These are phyloP conservation scores for Trichogramma pretiosum DNA, from an alignment of 1,140 invertebrate genomes.

Conservation along the genomic window DNA sequence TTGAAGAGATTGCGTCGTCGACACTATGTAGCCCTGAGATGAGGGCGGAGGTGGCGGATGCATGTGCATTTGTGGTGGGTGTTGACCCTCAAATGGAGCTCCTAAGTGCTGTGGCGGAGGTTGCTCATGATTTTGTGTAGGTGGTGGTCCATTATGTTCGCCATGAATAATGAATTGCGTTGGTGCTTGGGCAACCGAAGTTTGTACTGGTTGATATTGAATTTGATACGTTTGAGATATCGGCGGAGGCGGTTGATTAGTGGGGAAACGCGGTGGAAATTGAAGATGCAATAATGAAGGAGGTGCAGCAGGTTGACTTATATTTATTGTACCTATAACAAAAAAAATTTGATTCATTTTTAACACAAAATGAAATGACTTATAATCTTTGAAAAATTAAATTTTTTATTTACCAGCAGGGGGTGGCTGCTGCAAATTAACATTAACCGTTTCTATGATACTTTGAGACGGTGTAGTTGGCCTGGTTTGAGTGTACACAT, in stretches of 20 bases:
- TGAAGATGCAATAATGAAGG: constrained; percentile 38
- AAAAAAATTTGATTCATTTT: background rate
- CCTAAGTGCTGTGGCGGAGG: constrained; percentile 28
- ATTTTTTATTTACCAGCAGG: constrained; percentile 21
- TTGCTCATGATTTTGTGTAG: constrained; percentile 35
- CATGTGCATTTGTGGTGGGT: constrained; percentile 26
- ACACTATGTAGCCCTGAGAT: constrained; percentile 19
- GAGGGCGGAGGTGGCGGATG: constrained; percentile 29
- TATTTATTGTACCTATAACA: constrained; percentile 27
- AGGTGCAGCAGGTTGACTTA: constrained; percentile 36
- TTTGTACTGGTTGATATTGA: constrained; percentile 34
- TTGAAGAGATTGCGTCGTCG: constrained; percentile 3
- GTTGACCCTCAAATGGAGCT: constrained; percentile 34
- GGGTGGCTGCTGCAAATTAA: constrained; percentile 42
- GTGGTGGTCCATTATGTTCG: constrained; percentile 33
- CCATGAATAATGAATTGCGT: constrained; percentile 36
- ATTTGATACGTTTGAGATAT: constrained; percentile 43
- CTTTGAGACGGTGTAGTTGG: constrained; percentile 35
- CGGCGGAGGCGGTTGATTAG: constrained; percentile 41
- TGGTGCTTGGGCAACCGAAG: constrained; percentile 30
- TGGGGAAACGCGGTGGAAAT: constrained; percentile 40
- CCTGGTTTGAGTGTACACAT: constrained; percentile 40
- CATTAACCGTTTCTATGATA: constrained; percentile 39
- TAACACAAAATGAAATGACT: background rate
- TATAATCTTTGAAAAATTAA: too few relatives aligned